Evolutionary conservation across 2,888 invertebrate genomes (phyloP), one percentile per base, ranked within the genome.

Genomic region (Monochamus alternatus): DNA sequence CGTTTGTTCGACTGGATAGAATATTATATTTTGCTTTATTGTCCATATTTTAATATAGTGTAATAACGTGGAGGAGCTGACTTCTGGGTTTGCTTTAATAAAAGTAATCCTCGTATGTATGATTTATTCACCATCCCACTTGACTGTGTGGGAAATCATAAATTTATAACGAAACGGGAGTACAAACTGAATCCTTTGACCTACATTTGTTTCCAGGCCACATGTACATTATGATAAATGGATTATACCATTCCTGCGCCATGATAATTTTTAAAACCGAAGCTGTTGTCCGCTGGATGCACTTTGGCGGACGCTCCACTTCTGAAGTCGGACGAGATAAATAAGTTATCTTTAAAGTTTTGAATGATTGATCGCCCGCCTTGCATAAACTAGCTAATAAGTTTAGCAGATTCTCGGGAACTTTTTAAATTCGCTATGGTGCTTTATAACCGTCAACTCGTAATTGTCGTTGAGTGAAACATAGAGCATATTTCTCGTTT

Each of bases 151-250:
- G 55, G 55, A 55, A n/a, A 55, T 55, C 55, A 55, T 55, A 55
- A 55, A 55, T 55, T 55, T 55, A 22, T 55, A 55, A 55, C 22
- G 55, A 55, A 55, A 55, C 14, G 14, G 5, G 55, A 22, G 22
- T 55, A 55, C n/a, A 55, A n/a, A 55, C 55, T 55, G 55, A 55
- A 55, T 55, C 14, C 55, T 55, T 55, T 55, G 55, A 55, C 55
- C 55, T 55, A 55, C 55, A 55, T 55, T 55, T 55, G 55, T 55
- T 55, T 14, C 55, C 14, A 5, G 55, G 55, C n/a, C 14, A 55
- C 14, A 55, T 14, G 55, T n/a, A 55, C 22, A 55, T 55, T 64
- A 47, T 22, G 47, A 64, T 64, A 47, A 47, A 64, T 10, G 64
- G 47, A 38, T 47, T 64, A 47, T 31, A 31, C 44, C 22, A 22